Base-by-base conservation (phyloP, 2,797 vertebrate species). In the Gymnothorax javanicus region DNA sequence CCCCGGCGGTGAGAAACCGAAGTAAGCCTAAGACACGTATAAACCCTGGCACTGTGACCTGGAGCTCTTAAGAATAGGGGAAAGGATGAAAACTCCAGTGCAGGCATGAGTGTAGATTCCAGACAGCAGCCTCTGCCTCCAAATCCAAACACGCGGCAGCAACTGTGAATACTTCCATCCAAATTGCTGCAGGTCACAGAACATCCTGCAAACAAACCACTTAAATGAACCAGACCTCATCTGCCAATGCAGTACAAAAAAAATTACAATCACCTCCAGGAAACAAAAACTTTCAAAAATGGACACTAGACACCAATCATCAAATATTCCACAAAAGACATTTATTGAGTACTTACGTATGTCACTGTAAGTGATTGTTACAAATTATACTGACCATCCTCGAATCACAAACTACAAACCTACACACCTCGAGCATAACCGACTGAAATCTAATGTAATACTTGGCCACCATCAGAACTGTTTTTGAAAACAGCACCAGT, bases 1-100 rank as follows among this genome's bases (percentile, higher is more conserved):
- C 86, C 86, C 59, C 62, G 83, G 86, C 67, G 87, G 84, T 89
- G 88, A 92, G 86, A 91, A 89, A 89, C 77, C n/a, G 23, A 20
- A 84, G 89, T 58, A 87, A 67, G 84, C 62, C 67, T 9, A 11
- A 69, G 59, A 50, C n/a, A 23, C 23, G 27, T 83, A 82, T 52
- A 79, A 64, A 81, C 69, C 79, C 52, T 81, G 75, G 27, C 23
- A 58, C 33, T 62, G 50, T 69, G 60, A 67, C 59, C 25, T 50
- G 75, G 62, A 67, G 83, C 50, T 43, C 50, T 67, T 15, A 12
- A 77, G 20, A 52, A 57, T 12, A 11, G 25, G 33, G 33, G 43
- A 84, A 64, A 58, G 43, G 33, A 69, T 25, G 52, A 43, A 7
- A n/a, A 0, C 54, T 69, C 62, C 33, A 79, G 85, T 82, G 83